phyloP scores from a whole-genome alignment of 1,140 invertebrate genomes.

The Tribolium castaneum region DNA sequence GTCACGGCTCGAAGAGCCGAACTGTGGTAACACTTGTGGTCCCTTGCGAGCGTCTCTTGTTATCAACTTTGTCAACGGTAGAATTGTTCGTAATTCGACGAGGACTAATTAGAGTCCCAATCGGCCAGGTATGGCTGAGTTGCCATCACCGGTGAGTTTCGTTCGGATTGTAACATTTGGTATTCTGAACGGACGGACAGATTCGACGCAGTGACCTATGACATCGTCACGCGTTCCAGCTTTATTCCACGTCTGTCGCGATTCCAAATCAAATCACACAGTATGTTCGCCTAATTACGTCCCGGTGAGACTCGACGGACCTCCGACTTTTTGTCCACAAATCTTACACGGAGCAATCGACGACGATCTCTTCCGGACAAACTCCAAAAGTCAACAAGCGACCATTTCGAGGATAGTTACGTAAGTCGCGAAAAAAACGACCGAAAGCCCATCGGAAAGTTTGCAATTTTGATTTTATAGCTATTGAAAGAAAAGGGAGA shows the following conservation, averaged over 20 bases:
- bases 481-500: too few relatives aligned
- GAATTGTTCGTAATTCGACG: constrained; percentile 47
- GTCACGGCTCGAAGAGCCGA: constrained; percentile 33
- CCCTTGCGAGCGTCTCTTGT: constrained; percentile 30
- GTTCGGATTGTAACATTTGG: constrained; percentile 38
- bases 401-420: not conserved
- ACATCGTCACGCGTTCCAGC: constrained; percentile 48
- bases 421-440: not conserved
- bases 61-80: constrained; percentile 36
- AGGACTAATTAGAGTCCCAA: constrained; percentile 48
- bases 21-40: constrained; percentile 23
- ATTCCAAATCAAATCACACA: constrained; percentile 51
- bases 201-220: constrained; percentile 50
- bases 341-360: not conserved
- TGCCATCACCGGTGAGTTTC: constrained; percentile 41
- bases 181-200: constrained; percentile 44
- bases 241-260: constrained; percentile 47
- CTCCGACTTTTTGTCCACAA: constrained; percentile 32
- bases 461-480: too few relatives aligned
- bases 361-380: not conserved
- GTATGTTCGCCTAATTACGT: constrained; percentile 45
- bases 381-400: constrained; percentile 1
- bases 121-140: constrained; percentile 16
- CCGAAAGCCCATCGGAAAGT: too few relatives aligned
- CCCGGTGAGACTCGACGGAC: constrained; percentile 9